A percentile compares a stretch with the other conserved stretches of the same genome.
These are phyloP conservation scores for Dryocosmus kuriphilus DNA, from an alignment of 2,888 invertebrate genomes.

Conservation along the genomic window DNA sequence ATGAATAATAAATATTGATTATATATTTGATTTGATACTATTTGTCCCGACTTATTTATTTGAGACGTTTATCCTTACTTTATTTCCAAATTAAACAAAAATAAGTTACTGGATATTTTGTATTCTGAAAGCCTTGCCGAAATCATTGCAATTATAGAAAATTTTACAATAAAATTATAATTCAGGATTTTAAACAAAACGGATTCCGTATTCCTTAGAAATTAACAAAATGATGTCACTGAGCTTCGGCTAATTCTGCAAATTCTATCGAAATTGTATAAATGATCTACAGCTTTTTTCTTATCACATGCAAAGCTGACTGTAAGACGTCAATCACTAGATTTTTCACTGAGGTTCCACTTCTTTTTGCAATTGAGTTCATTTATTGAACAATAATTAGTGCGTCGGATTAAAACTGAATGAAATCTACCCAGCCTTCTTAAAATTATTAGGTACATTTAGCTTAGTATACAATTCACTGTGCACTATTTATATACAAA, in stretches of 20 bases:
- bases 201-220: not conserved
- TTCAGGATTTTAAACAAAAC: not conserved
- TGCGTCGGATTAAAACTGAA: not conserved
- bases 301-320: not conserved
- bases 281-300: not conserved
- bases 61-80: no score
- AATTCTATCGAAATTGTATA: constrained; percentile 10
- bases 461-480: constrained; percentile 31
- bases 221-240: not conserved
- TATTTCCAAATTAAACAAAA: no score
- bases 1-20: no score
- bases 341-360: not conserved
- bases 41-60: no score
- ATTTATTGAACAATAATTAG: no score
- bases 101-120: no score
- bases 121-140: no score
- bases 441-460: constrained; percentile 39
- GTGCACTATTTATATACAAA: constrained; percentile 32
- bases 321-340: not conserved
- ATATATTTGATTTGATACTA: no score
- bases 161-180: not conserved
- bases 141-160: no score
- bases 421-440: constrained; percentile 11
- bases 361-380: not conserved
- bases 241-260: not conserved